Conservation (phyloP, 2,113 vertebrate genomes). For the Leucoraja erinaceus region DNA sequence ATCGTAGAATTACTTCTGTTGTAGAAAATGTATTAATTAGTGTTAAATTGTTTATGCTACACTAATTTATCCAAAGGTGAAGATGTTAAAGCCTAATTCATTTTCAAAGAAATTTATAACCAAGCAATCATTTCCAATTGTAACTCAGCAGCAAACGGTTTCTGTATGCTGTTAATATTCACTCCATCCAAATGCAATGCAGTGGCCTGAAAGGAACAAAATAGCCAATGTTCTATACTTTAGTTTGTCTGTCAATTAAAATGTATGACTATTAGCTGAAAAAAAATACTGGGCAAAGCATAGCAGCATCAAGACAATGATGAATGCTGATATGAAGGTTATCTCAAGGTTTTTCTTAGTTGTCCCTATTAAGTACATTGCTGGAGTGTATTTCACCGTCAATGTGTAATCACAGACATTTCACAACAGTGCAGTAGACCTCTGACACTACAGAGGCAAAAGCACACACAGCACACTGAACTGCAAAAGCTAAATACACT, state of each 20-base stretch:
- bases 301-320: not conserved
- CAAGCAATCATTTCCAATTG: not conserved
- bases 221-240: not conserved
- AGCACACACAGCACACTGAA: conserved; percentile 39
- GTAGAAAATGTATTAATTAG: not conserved
- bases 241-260: not conserved
- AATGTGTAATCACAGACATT: not conserved
- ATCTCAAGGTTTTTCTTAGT: conserved; percentile 33
- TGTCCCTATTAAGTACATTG: conserved; percentile 36
- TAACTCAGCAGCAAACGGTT: not conserved
- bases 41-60: not conserved
- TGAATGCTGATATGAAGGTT: conserved; percentile 22
- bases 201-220: not conserved
- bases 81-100: not conserved
- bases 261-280: not conserved
- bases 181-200: not conserved
- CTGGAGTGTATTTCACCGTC: conserved; percentile 9
- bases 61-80: not conserved
- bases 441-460: conserved; percentile 36
- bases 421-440: conserved; percentile 38
- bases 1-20: not conserved
- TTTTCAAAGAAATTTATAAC: not conserved
- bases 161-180: not conserved
- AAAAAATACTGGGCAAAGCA: conserved; percentile 3
- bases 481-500: conserved; percentile 40